Evolutionary conservation across 1,140 invertebrate genomes (phyloP), one percentile per base, ranked within the genome.

Genomic region (Pentalonia nigronervosa): DNA sequence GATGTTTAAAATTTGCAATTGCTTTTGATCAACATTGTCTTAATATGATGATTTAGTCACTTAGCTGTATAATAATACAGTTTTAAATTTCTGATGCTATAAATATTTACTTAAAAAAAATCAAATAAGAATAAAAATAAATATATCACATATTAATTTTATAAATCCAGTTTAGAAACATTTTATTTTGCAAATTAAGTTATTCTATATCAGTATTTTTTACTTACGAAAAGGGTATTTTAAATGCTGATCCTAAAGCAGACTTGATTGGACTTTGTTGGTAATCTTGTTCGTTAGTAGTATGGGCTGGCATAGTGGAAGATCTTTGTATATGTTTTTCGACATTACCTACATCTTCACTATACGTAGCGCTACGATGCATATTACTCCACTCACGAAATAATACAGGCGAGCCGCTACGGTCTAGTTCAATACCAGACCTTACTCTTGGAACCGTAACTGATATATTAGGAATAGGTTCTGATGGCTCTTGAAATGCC

Each of bases 141-240:
- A 30, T 67, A n/a, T 76, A 76, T n/a, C 34, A 17, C n/a, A n/a
- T 17, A 34, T 20, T 20, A 14, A 50, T 17, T 50, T 14, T 50
- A 50, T 50, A 14, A 2, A 50, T 50, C 17, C 17, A 50, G 56
- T 60, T 30, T 60, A 9, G 56, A 60, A 60, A 30, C 7, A 60
- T 60, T 9, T 60, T 21, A 89, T 7, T 0, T 89, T 34, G 3
- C 50, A 89, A 53, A 89, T 53, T 36, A 53, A 23, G n/a, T 53
- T 36, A 89, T 89, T 36, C 17, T 36, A 53, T 53, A 45, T 60
- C 30, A 91, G n/a, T 92, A 87, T 60, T n/a, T 41, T 48, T 56
- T 56, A 95, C 96, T 97, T 96, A 98, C 97, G 97, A 97, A 94
- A 98, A 98, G 94, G 97, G 97, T 92, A 98, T 96, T 96, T 98